Base-by-base conservation (phyloP, 2,888 invertebrate species). In the Steinernema hermaphroditum region DNA sequence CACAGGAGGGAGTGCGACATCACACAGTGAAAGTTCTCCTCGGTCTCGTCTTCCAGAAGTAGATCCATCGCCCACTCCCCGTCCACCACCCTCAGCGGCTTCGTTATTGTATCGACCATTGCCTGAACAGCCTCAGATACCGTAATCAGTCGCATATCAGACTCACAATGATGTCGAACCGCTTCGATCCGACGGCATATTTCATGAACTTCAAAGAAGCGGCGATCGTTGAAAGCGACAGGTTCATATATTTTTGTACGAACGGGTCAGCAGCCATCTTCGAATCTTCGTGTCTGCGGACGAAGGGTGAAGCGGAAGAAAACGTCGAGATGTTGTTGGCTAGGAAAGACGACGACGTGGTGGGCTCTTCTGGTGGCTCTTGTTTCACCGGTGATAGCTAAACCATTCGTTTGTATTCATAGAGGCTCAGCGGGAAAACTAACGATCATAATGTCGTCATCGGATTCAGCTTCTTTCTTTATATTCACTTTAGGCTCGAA, bases 31-130 rank as follows among this genome's bases (percentile, higher is more conserved):
- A 69, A 29, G 24, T 27, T 8, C 27, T 44, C 44, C 16, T 12
- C 2, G 22, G 69, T 34, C 44, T 69, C 69, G 46, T 69, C 69
- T 14, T 37, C 43, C 22, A 69, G 19, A 4, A n/a, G 44, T 19
- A 69, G 8, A 14, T 19, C 24, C 69, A 69, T 69, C 69, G 69
- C 12, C 69, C 69, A 69, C 41, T 69, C 44, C 44, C 27, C 46
- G 69, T 69, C 69, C 4, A 37, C 44, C 9, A 69, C 46, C 24
- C 69, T 8, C 8, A 69, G 22, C 29, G 69, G 44, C 27, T 44
- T 41, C 19, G 19, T 9, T 8, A 22, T 69, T 27, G 43, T 27
- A 1, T 2, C 16, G 19, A 46, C 41, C 8, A 44, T 69, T 44
- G 69, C 69, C 69, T 69, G 22, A 24, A 68, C n/a, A n/a, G n/a